phyloP scores from a whole-genome alignment of 2,888 invertebrate species.

The Agelastica alni region DNA sequence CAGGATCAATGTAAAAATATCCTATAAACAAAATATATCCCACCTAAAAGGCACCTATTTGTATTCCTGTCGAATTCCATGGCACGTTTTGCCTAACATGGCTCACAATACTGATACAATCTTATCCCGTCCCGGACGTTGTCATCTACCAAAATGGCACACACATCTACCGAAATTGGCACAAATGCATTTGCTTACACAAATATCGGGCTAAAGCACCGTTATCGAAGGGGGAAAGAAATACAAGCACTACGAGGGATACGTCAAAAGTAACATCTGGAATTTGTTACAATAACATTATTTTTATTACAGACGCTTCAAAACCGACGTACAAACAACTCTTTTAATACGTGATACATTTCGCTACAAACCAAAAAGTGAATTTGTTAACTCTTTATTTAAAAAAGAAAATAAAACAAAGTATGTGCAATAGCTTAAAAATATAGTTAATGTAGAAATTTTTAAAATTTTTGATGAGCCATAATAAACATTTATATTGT shows the following conservation, averaged over 20 bases:
- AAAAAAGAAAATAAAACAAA: no score
- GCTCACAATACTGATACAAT: slow-evolving; percentile 8
- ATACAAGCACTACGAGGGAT: background rate
- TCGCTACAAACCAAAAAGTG: no score
- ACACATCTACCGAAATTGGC: slow-evolving; percentile 13
- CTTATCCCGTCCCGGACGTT: slow-evolving; percentile 11
- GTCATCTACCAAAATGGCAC: slow-evolving; percentile 10
- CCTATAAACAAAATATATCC: slow-evolving; percentile 7
- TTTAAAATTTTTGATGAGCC: no score
- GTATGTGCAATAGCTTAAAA: no score
- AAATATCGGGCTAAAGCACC: slow-evolving; percentile 2
- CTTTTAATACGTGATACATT: no score
- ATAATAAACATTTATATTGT: no score
- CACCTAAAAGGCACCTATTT: slow-evolving; percentile 5
- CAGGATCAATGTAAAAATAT: background rate
- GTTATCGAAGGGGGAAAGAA: slow-evolving; percentile 4
- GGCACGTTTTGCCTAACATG: slow-evolving; percentile 11
- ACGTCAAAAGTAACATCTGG: no score
- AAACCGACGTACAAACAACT: no score
- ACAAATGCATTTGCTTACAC: slow-evolving; percentile 15
- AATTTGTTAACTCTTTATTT: no score
- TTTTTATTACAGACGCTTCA: no score
- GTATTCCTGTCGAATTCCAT: slow-evolving; percentile 6
- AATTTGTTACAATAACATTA: no score
- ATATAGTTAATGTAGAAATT: no score